phyloP scores from a whole-genome alignment of 2,113 vertebrate genomes.

The Raja brachyura region DNA sequence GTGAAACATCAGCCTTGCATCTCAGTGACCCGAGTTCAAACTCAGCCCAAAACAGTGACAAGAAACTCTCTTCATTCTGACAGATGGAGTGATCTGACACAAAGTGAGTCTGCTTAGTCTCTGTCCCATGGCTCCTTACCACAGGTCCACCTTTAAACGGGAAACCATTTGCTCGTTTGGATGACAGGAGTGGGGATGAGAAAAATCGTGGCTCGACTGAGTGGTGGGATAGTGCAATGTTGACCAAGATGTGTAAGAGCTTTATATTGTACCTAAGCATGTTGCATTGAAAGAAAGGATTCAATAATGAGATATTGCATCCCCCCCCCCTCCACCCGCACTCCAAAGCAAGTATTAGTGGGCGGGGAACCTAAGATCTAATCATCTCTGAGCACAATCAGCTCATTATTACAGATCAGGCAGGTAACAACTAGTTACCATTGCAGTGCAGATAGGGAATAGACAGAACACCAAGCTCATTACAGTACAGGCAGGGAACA shows the following conservation, averaged over 20 bases:
- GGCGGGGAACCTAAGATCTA: neutral
- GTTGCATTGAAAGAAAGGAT: neutral
- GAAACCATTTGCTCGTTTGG: neutral
- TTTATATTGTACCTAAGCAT: neutral
- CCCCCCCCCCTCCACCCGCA: neutral
- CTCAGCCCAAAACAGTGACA: neutral
- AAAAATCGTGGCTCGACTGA: neutral
- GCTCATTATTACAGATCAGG: neutral
- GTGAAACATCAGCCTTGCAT: neutral
- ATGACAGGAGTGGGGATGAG: too few species aligned
- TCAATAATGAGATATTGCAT: neutral
- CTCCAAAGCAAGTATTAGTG: neutral
- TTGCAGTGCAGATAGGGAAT: too few species aligned
- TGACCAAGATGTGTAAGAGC: neutral
- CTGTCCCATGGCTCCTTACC: neutral
- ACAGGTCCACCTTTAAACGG: neutral
- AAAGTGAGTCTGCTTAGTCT: constrained; percentile 7
- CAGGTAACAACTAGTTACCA: neutral
- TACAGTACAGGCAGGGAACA: neutral
- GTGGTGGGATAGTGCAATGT: neutral
- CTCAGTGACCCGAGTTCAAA: constrained; percentile 6
- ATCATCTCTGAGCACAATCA: neutral
- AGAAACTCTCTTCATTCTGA: neutral
- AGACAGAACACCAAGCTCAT: too few species aligned
- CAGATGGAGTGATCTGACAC: neutral